phyloP scores from a whole-genome alignment of 2,888 invertebrate species.

The Acheta domesticus region DNA sequence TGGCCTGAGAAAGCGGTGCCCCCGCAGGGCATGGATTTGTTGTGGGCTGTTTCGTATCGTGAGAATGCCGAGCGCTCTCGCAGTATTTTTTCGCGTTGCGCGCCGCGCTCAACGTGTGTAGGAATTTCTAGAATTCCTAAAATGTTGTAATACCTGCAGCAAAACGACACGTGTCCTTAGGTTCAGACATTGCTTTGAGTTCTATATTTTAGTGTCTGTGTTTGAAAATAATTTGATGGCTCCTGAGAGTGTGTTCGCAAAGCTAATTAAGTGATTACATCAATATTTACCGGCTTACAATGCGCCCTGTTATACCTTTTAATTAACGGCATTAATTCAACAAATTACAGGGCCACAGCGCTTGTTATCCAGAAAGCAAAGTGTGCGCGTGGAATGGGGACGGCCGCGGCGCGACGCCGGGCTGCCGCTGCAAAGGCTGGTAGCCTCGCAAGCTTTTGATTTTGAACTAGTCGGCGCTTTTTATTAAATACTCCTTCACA shows the following conservation, averaged over 20 bases:
- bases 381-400: background rate
- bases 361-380: conserved; percentile 18
- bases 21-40: background rate
- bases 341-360: background rate
- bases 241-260: background rate
- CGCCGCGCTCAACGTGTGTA: background rate
- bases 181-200: background rate
- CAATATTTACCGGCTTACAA: conserved; percentile 18
- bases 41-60: background rate
- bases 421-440: too few species aligned
- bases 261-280: conserved; percentile 18
- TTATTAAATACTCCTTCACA: too few species aligned
- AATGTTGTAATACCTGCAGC: background rate
- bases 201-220: background rate
- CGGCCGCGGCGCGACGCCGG: background rate
- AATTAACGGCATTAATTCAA: conserved; percentile 18
- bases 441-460: too few species aligned
- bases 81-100: background rate
- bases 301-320: background rate
- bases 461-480: too few species aligned
- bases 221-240: conserved; percentile 7
- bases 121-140: background rate
- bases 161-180: background rate
- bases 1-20: background rate
- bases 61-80: background rate